A percentile compares a stretch with the other conserved stretches of the same genome.
Conservation (phyloP, 2,113 vertebrate genomes). For the Furnarius figulus region DNA sequence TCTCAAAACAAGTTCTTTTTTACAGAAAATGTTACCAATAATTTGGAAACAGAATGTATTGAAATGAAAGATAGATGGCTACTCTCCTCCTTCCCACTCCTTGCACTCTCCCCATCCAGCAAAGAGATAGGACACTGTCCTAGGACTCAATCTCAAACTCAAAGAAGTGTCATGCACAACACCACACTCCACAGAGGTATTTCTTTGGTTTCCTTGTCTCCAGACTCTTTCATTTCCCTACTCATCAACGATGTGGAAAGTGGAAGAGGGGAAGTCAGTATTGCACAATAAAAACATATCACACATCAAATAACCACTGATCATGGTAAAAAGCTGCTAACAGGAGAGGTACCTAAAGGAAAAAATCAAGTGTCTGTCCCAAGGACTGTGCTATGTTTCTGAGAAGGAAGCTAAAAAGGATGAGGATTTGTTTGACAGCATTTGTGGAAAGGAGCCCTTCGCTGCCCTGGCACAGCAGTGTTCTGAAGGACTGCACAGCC, state of each 20-base stretch:
- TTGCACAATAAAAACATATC: not conserved
- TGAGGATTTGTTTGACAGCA: not conserved
- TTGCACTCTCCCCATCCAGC: not conserved
- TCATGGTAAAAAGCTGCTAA: not conserved
- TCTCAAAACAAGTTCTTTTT: not conserved
- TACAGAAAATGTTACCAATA: not conserved
- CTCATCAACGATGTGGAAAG: not conserved
- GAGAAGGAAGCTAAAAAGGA: not conserved
- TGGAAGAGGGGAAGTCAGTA: not conserved
- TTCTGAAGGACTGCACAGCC: not conserved
- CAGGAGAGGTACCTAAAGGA: not conserved
- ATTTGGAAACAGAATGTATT: not conserved
- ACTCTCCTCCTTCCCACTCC: not conserved
- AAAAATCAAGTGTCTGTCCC: accelerated
- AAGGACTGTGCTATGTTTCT: accelerated
- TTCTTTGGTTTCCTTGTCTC: not conserved
- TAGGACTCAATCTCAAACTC: not conserved
- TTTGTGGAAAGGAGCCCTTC: not conserved
- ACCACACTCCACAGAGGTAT: not conserved
- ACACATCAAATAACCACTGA: not conserved
- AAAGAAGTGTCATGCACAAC: not conserved
- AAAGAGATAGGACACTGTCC: not conserved
- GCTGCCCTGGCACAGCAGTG: accelerated
- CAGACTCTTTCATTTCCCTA: not conserved
- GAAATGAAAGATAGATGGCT: not conserved